These are phyloP conservation scores for Tetrao urogallus DNA, from an alignment of 2,113 vertebrate genomes.

Conservation along the genomic window DNA sequence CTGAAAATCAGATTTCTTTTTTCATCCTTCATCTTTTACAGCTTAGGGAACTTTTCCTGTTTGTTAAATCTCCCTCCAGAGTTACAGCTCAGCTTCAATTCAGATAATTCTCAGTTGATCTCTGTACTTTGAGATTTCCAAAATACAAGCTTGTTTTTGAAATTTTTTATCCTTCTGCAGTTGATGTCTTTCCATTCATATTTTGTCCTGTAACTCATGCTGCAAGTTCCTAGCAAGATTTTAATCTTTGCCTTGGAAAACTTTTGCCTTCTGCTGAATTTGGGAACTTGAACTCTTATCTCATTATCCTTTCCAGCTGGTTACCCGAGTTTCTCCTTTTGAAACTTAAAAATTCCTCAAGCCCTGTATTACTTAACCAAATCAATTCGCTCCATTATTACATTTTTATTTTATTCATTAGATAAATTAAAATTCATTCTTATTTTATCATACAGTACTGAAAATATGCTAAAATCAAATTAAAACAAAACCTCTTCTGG, in stretches of 20 bases:
- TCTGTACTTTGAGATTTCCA: neutral
- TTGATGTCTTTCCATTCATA: neutral
- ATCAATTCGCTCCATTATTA: neutral
- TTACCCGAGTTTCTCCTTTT: neutral
- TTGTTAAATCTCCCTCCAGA: conserved; percentile 6
- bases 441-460: neutral
- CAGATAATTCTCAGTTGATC: conserved; percentile 11
- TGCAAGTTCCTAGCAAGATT: neutral
- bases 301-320: neutral
- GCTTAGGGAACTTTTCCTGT: neutral
- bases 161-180: neutral
- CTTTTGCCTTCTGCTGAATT: neutral
- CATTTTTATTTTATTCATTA: neutral
- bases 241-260: neutral
- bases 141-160: neutral
- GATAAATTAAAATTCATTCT: neutral
- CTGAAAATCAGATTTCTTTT: neutral
- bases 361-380: neutral
- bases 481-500: neutral
- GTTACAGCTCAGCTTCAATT: neutral
- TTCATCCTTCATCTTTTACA: neutral
- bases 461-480: neutral
- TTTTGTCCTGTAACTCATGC: neutral
- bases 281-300: neutral
- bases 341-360: neutral